These are phyloP conservation scores for Neotoxoptera formosana DNA, from an alignment of 1,140 invertebrate genomes.

Conservation along the genomic window DNA sequence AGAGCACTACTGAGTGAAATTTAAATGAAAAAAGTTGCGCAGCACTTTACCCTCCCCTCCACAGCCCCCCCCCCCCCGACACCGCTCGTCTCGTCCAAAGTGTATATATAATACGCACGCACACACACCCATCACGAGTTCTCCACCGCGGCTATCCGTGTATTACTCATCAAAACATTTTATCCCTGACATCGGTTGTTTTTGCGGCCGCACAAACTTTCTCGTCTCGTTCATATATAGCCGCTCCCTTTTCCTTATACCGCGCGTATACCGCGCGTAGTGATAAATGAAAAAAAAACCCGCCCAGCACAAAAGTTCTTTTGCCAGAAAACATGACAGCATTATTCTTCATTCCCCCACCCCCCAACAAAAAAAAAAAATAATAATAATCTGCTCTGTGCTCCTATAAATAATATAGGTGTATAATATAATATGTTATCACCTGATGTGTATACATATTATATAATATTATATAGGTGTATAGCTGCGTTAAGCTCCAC, in stretches of 20 bases:
- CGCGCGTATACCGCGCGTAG: not conserved
- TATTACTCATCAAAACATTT: conserved; percentile 53
- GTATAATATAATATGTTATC: not conserved
- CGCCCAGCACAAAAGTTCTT: conserved; percentile 30
- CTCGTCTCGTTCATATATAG: not conserved
- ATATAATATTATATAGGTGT: too few relatives aligned
- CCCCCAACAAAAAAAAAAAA: conserved; percentile 1
- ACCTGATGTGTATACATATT: too few relatives aligned
- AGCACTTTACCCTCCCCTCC: not conserved
- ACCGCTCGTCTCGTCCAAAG: not conserved
- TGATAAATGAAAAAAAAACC: conserved; percentile 54
- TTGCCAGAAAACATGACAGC: conserved; percentile 31
- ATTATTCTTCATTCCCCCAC: conserved; percentile 36
- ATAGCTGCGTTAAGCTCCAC: not conserved
- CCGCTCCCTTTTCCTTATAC: conserved; percentile 29
- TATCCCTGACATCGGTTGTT: conserved; percentile 40
- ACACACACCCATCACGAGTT: not conserved
- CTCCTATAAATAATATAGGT: not conserved
- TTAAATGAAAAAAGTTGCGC: conserved; percentile 52
- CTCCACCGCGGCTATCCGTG: not conserved
- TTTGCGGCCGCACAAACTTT: conserved; percentile 52
- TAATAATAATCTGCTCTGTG: conserved; percentile 18
- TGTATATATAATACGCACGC: too few relatives aligned
- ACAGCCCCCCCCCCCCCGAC: not conserved
- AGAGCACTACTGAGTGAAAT: not conserved